These are phyloP conservation scores for Microtus richardsoni DNA, from an alignment of 2,113 vertebrate genomes.

Conservation along the genomic window DNA sequence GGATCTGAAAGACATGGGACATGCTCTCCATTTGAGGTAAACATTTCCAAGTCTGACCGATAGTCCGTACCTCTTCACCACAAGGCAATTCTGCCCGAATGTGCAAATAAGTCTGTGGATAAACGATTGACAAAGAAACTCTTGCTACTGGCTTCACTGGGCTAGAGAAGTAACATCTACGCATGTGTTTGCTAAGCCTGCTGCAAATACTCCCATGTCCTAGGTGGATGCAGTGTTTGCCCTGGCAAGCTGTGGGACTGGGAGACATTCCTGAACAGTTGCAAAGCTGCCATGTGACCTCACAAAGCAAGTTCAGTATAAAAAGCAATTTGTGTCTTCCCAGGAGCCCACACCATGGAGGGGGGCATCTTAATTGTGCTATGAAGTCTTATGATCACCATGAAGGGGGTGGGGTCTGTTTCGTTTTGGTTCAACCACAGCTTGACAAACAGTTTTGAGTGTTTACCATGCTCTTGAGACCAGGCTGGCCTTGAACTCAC, in stretches of 20 bases:
- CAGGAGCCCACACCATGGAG: not conserved
- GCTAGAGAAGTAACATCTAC: not conserved
- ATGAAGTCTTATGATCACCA: not conserved
- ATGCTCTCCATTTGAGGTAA: not conserved
- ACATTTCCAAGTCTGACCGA: not conserved
- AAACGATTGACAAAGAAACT: not conserved
- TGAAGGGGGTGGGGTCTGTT: not conserved
- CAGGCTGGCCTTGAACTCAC: no score
- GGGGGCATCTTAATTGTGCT: not conserved
- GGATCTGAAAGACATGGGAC: not conserved
- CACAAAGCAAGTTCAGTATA: not conserved
- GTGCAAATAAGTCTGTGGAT: not conserved
- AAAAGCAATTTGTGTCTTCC: slow-evolving; percentile 30
- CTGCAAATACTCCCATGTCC: not conserved
- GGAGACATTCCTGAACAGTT: not conserved
- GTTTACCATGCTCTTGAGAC: not conserved
- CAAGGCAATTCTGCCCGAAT: not conserved
- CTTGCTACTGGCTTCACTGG: not conserved
- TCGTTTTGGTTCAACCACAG: slow-evolving; percentile 19
- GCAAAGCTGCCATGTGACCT: not conserved
- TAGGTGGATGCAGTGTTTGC: not conserved
- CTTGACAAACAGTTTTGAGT: slow-evolving; percentile 30
- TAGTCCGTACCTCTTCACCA: not conserved
- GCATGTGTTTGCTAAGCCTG: not conserved
- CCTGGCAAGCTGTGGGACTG: not conserved